Evolutionary conservation across 2,797 vertebrate species (phyloP).

Genomic region (Halcyon chelicuti): DNA sequence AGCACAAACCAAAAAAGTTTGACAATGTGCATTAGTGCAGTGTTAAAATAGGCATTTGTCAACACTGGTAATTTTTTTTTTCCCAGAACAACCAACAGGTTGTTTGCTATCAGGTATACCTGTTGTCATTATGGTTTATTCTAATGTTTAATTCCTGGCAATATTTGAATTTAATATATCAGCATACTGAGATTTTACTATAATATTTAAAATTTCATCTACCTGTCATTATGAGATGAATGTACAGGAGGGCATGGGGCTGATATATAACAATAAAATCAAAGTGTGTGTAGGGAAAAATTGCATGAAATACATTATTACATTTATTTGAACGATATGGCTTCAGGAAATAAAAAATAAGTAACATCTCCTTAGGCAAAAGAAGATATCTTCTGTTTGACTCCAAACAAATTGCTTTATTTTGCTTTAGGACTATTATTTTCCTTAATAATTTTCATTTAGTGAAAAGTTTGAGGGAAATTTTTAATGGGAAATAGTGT

Average conservation of each 20-base stretch:
- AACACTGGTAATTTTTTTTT: neutral
- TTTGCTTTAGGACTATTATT: neutral
- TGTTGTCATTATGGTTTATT: neutral
- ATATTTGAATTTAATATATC: neutral
- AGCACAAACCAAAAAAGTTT: neutral
- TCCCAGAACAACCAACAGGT: neutral
- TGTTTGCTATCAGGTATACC: neutral
- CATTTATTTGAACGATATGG: neutral
- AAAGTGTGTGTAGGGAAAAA: neutral
- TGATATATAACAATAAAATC: neutral
- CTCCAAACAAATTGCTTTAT: neutral
- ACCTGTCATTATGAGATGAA: neutral
- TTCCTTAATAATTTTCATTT: neutral
- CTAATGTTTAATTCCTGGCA: neutral
- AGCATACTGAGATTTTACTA: neutral
- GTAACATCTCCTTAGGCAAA: neutral
- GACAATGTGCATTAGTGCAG: neutral
- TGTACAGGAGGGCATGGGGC: rapidly evolving
- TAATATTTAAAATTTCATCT: neutral
- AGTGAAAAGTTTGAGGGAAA: neutral
- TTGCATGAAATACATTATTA: neutral
- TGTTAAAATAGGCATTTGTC: neutral
- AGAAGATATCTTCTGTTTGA: neutral
- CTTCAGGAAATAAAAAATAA: neutral
- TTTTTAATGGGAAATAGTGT: neutral